Base-by-base conservation (phyloP, 2,888 invertebrate species). In the Amorpha juglandis region DNA sequence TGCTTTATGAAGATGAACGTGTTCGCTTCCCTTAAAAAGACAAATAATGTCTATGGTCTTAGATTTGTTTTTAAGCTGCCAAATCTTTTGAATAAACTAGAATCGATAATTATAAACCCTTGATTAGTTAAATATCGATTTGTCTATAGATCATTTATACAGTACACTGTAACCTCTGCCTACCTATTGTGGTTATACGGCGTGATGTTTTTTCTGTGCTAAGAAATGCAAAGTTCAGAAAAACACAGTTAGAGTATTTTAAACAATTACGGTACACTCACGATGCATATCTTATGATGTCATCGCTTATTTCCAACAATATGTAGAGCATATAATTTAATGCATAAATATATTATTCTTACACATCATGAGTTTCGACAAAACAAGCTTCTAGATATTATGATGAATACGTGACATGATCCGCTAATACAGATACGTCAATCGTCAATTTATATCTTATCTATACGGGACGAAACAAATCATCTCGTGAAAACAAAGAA, bases 351-450 rank as follows among this genome's bases (percentile, higher is more conserved):
- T 6, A 42, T 38, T 11, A 55, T 35, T n/a, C n/a, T n/a, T n/a
- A 33, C 35, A 14, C 55, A 55, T 55, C 55, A 55, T 35, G 55
- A 38, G 55, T 55, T 55, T 38, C 16, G 48, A 48, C 42, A 6
- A n/a, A 53, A 35, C 11, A 53, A 55, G 16, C 55, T 55, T 55
- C 55, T 11, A 35, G 55, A 38, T 55, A 38, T 55, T n/a, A 16
- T 48, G 48, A 16, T 48, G 16, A 16, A 48, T 48, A 16, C 42
- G 42, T 38, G 11, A n/a, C 8, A 33, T 16, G 55, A 55, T 55
- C 16, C 38, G 16, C 35, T 16, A 8, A 38, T 19, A 48, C 16
- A 48, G 48, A 48, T 42, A 48, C n/a, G 16, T 16, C 38, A 16
- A 55, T 55, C 35, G 2, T 27, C 4, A 27, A 27, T 27, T 4